Evolutionary conservation across 2,888 invertebrate species (phyloP).

Genomic region (Pelosia muscerda): DNA sequence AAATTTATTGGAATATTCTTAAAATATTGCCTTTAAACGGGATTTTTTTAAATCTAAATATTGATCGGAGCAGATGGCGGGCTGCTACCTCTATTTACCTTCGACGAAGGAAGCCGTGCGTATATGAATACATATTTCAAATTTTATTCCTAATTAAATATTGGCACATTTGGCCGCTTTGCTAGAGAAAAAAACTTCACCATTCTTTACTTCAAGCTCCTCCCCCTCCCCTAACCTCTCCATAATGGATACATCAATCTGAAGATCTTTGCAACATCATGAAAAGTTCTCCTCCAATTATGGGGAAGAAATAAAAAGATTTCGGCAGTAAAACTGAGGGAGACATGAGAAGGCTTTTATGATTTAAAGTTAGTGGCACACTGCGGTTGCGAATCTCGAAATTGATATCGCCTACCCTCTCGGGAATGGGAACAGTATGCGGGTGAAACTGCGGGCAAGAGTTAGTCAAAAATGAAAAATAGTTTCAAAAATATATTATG

Average conservation of each 20-base stretch:
- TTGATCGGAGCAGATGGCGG: too few relatives aligned
- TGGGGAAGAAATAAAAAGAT: constrained; percentile 29
- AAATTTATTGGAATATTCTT: too few relatives aligned
- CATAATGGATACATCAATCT: constrained; percentile 12
- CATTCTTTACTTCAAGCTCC: not conserved
- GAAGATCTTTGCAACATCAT: constrained; percentile 6
- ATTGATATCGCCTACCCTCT: too few relatives aligned
- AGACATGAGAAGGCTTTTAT: constrained; percentile 46
- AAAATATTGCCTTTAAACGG: too few relatives aligned
- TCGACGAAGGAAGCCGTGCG: not conserved
- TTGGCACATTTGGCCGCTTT: too few relatives aligned
- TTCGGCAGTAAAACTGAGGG: constrained; percentile 34
- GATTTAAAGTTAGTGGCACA: constrained; percentile 29
- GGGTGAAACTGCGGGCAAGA: too few relatives aligned
- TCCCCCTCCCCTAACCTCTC: not conserved
- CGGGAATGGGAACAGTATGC: too few relatives aligned
- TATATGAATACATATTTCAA: not conserved
- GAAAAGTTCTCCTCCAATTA: constrained; percentile 24
- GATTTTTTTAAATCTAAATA: too few relatives aligned
- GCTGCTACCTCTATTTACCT: too few relatives aligned
- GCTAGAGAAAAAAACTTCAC: not conserved
- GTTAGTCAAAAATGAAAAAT: too few relatives aligned
- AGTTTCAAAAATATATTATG: too few relatives aligned
- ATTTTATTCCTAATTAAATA: too few relatives aligned
- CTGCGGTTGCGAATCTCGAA: not conserved